Conservation (phyloP, 2,888 invertebrate genomes). For the Macrosoma leucophasiata region DNA sequence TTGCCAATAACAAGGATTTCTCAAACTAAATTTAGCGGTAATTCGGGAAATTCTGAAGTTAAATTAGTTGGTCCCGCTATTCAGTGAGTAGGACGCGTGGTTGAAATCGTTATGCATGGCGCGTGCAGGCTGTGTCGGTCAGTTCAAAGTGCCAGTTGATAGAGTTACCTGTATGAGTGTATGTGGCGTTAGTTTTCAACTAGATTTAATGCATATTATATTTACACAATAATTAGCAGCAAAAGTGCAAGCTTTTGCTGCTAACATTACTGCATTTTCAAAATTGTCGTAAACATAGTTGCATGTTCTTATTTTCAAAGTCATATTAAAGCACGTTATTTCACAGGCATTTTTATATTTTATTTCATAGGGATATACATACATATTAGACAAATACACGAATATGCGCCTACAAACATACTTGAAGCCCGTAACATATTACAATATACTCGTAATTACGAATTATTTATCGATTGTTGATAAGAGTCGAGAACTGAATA, state of each 20-base stretch:
- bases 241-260: too few species aligned
- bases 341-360: not conserved
- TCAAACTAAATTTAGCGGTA: conserved; percentile 16
- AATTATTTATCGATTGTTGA: too few species aligned
- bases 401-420: conserved; percentile 5
- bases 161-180: conserved; percentile 35
- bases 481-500: too few species aligned
- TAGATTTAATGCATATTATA: too few species aligned
- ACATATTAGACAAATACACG: conserved; percentile 1
- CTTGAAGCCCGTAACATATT: not conserved
- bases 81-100: conserved; percentile 10
- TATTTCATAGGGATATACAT: not conserved
- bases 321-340: too few species aligned
- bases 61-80: conserved; percentile 21
- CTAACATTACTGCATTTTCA: too few species aligned
- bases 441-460: too few species aligned
- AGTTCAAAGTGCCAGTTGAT: conserved; percentile 38
- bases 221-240: too few species aligned
- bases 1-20: conserved; percentile 19
- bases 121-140: conserved; percentile 19
- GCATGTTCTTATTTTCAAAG: too few species aligned
- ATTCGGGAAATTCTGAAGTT: conserved; percentile 23
- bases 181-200: too few species aligned
- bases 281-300: too few species aligned
- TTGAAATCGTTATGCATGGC: conserved; percentile 41